These are phyloP conservation scores for Carposina sasakii DNA, from an alignment of 1,140 invertebrate genomes.

Conservation along the genomic window DNA sequence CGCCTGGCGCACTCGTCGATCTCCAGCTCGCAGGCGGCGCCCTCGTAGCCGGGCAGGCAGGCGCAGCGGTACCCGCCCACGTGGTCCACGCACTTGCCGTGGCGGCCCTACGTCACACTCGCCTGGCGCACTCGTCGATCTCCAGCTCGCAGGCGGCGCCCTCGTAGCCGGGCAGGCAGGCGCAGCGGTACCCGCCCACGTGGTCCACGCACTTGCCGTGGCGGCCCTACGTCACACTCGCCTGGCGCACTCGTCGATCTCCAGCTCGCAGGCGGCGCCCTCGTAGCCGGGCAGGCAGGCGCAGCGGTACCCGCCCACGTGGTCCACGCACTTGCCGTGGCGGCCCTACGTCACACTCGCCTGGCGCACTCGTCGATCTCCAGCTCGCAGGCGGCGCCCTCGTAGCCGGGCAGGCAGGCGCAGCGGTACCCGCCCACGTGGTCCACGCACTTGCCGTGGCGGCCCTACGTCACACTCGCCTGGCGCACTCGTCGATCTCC, in stretches of 20 bases:
- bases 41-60: constrained; percentile 89
- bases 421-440: constrained; percentile 79
- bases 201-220: constrained; percentile 83
- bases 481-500: constrained; percentile 89
- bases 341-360: constrained; percentile 87
- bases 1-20: constrained; percentile 88
- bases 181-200: constrained; percentile 80
- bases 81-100: constrained; percentile 82
- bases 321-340: constrained; percentile 83
- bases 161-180: constrained; percentile 88
- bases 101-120: constrained; percentile 83
- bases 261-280: constrained; percentile 85
- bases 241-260: constrained; percentile 89
- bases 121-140: constrained; percentile 87
- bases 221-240: constrained; percentile 83
- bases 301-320: constrained; percentile 79
- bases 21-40: constrained; percentile 85
- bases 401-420: constrained; percentile 87
- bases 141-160: constrained; percentile 87
- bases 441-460: constrained; percentile 83
- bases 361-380: constrained; percentile 89
- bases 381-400: constrained; percentile 85
- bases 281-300: constrained; percentile 89
- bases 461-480: constrained; percentile 84
- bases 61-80: constrained; percentile 81